Evolutionary conservation across 2,113 vertebrate species (phyloP).

Genomic region (Macaca nemestrina): DNA sequence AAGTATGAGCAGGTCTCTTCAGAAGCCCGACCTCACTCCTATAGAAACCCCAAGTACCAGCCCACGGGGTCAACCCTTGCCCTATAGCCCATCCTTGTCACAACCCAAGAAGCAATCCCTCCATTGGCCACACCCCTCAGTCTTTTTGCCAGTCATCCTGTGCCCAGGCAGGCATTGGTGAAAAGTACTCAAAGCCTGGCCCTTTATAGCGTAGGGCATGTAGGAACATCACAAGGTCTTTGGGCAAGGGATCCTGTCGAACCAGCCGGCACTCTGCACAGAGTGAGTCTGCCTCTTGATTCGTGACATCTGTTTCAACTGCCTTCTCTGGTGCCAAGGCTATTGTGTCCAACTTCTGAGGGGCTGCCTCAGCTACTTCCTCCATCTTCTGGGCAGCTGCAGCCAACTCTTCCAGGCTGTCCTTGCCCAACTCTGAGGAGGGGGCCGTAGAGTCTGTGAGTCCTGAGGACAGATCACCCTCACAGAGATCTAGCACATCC

Average conservation of each 20-base stretch:
- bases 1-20: background rate
- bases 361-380: conserved; percentile 11
- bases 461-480: conserved; percentile 79
- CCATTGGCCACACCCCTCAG: fast-evolving
- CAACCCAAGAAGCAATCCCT: background rate
- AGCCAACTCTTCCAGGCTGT: background rate
- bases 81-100: background rate
- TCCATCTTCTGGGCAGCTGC: background rate
- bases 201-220: conserved; percentile 96
- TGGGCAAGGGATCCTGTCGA: conserved; percentile 90
- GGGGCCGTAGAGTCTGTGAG: background rate
- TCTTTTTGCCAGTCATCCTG: conserved; percentile 91
- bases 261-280: conserved; percentile 91
- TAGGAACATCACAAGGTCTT: conserved; percentile 96
- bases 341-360: background rate
- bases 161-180: conserved; percentile 93
- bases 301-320: background rate
- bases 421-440: background rate
- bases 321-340: background rate
- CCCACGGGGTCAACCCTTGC: background rate
- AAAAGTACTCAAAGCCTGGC: conserved; percentile 93
- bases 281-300: conserved; percentile 87
- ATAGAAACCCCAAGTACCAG: conserved; percentile 28
- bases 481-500: conserved; percentile 86
- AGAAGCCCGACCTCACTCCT: background rate